These are phyloP conservation scores for Diloba caeruleocephala DNA, from an alignment of 2,888 invertebrate genomes.

Conservation along the genomic window DNA sequence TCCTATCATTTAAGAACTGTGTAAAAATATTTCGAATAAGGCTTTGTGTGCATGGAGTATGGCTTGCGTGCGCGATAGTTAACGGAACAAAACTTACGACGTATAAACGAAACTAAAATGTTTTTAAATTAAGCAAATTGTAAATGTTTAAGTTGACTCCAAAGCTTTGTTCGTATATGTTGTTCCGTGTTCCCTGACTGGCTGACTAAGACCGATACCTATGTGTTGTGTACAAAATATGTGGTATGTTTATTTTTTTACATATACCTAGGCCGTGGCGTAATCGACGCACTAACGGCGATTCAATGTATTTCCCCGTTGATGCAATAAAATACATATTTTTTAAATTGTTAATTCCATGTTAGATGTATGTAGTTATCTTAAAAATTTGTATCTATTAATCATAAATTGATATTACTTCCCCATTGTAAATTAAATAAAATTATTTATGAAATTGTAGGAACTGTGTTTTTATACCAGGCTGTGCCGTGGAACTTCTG, in stretches of 20 bases:
- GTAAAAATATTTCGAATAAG: slow-evolving; percentile 24
- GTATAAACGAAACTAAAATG: background rate
- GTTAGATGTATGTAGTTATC: slow-evolving; percentile 75
- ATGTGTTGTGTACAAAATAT: slow-evolving; percentile 61
- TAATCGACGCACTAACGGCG: slow-evolving; percentile 28
- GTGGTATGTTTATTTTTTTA: slow-evolving; percentile 57
- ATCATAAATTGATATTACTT: slow-evolving; percentile 71
- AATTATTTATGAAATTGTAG: slow-evolving; percentile 80
- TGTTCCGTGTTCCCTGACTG: slow-evolving; percentile 43
- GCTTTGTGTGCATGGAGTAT: slow-evolving; percentile 34
- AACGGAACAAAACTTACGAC: slow-evolving; percentile 31
- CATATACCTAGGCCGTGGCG: slow-evolving; percentile 57
- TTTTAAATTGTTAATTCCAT: slow-evolving; percentile 72
- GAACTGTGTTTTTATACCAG: slow-evolving; percentile 71
- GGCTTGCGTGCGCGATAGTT: slow-evolving; percentile 24
- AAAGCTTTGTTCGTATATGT: slow-evolving; percentile 40
- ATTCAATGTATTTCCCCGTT: slow-evolving; percentile 31
- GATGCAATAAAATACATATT: slow-evolving; percentile 49
- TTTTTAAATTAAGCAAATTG: slow-evolving; percentile 8
- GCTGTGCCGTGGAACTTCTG: slow-evolving; percentile 1
- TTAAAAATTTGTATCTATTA: slow-evolving; percentile 74
- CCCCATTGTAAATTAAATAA: slow-evolving; percentile 76
- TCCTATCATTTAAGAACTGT: slow-evolving; percentile 10
- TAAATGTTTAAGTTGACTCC: slow-evolving; percentile 17
- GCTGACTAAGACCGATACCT: slow-evolving; percentile 38